Evolutionary conservation across 2,888 invertebrate species (phyloP), one percentile per base, ranked within the genome.

Genomic region (Drosophila peninsularis): DNA sequence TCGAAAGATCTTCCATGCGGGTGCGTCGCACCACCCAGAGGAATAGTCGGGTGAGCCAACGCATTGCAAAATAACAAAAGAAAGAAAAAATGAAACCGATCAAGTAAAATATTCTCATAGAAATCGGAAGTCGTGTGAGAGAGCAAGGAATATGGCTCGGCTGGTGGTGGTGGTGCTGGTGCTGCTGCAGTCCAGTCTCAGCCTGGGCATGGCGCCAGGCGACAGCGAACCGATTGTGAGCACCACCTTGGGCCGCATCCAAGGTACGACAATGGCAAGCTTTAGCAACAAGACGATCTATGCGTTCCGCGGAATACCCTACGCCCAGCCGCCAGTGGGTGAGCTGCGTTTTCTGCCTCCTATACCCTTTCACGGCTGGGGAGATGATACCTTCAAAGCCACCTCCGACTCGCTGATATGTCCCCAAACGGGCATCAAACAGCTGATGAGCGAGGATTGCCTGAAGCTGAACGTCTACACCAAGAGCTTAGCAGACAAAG

Each of bases 381-480:
- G 79, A 10, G 14, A 56, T 7, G 32, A n/a, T 0, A 78, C 91
- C 6, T 82, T 92, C 10, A 90, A 93, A 62, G 93, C 92, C 2
- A 91, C 92, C 0, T 58, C 88, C 34, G 93, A 93, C 75, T 93
- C 93, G 21, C 88, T 92, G 9, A 70, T 91, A 1, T 93, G 93
- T 47, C 88, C 90, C 0, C 90, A 91, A 53, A 61, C 65, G 0
- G 80, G 75, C 0, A 6, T 63, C 0, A 21, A 39, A 0, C 6
- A 54, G 2, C 19, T 83, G 50, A 91, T 93, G 53, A 93, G 94
- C 32, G 95, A 95, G 78, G 95, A 95, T 88, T 95, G 95, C 78
- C 93, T 95, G 1, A 92, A 93, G 19, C 84, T 95, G 54, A 95
- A 95, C 75, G 94, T 95, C 0, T 95, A 94, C 74, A 94, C 88